A percentile compares a stretch with the other conserved stretches of the same genome.
Evolutionary conservation across 2,113 vertebrate species (phyloP).

Genomic region (Hippolais icterina): DNA sequence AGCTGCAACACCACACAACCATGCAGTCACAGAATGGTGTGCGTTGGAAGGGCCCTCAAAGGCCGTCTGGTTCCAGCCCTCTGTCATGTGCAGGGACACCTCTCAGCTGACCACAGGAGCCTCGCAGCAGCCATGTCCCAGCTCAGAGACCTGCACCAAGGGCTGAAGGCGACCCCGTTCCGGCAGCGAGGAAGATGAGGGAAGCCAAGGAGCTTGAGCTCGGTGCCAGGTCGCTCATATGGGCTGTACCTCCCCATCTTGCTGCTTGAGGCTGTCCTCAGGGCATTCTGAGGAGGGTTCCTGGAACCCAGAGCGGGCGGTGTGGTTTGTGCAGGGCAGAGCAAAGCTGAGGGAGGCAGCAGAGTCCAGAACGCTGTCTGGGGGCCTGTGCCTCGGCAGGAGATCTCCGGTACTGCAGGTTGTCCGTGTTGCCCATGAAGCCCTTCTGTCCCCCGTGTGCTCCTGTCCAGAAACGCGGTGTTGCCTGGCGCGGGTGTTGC

Average conservation of each 20-base stretch:
- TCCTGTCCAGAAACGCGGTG: conserved; percentile 19
- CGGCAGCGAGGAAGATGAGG: accelerated
- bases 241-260: not conserved
- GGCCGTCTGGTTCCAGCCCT: not conserved
- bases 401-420: not conserved
- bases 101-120: not conserved
- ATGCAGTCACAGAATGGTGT: not conserved
- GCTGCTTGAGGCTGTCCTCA: not conserved
- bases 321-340: accelerated
- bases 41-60: not conserved
- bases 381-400: not conserved
- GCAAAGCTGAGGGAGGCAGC: not conserved
- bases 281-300: not conserved
- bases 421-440: not conserved
- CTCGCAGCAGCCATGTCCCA: accelerated
- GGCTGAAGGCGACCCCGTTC: not conserved
- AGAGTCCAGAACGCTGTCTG: accelerated
- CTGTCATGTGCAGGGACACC: too few species aligned
- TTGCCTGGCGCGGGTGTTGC: not conserved
- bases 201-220: not conserved
- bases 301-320: accelerated
- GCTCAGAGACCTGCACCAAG: not conserved
- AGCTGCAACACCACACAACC: not conserved
- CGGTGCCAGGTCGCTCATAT: accelerated
- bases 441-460: not conserved